These are phyloP conservation scores for Andricus curvator DNA, from an alignment of 2,888 invertebrate species.

Conservation along the genomic window DNA sequence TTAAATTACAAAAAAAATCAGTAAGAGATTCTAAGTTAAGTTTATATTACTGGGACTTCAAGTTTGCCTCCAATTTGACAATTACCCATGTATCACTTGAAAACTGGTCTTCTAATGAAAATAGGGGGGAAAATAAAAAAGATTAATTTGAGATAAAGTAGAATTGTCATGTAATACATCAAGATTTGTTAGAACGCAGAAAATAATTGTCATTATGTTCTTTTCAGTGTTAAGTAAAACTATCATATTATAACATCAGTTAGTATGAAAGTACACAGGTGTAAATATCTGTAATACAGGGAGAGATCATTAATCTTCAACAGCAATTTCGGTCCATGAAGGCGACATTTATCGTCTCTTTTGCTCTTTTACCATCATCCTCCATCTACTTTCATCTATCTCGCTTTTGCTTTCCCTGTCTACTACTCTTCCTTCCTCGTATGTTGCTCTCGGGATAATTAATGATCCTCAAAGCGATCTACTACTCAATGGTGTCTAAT, in stretches of 20 bases:
- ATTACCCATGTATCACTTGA: no score
- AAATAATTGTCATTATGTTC: constrained; percentile 17
- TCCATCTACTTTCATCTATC: constrained; percentile 46
- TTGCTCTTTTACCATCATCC: constrained; percentile 49
- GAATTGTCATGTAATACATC: no score
- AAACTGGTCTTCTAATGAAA: no score
- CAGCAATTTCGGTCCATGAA: constrained; percentile 73
- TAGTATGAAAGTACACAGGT: constrained; percentile 49
- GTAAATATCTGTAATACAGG: constrained; percentile 72
- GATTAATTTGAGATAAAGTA: background rate
- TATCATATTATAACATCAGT: constrained; percentile 26
- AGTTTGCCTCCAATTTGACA: no score
- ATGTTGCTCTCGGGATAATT: constrained; percentile 71
- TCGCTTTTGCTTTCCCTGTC: constrained; percentile 48
- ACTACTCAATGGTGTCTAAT: constrained; percentile 72
- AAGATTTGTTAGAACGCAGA: background rate
- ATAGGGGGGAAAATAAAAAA: background rate
- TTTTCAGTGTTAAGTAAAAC: constrained; percentile 29
- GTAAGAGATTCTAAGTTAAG: no score
- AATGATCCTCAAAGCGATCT: constrained; percentile 75
- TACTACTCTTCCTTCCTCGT: constrained; percentile 45
- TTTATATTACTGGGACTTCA: no score
- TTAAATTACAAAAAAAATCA: no score
- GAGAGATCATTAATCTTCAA: constrained; percentile 72
- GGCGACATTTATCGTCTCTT: constrained; percentile 70